phyloP scores from a whole-genome alignment of 2,113 vertebrate genomes.

The Nerophis ophidion region DNA sequence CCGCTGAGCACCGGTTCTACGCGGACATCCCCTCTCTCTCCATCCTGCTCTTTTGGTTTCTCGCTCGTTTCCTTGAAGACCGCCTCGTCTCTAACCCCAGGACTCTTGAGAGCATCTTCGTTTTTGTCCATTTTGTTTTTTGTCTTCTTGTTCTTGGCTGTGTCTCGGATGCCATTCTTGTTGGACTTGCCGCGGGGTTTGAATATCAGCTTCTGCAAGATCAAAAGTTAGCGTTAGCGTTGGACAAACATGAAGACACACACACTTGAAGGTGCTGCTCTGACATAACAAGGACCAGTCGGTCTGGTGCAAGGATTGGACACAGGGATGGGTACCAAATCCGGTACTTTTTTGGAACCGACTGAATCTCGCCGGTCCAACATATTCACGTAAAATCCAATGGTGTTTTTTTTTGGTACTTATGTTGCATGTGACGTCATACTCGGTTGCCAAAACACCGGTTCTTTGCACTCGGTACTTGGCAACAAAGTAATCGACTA shows the following conservation, averaged over 20 bases:
- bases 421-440: no score
- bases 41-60: slow-evolving; percentile 12
- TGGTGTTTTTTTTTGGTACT: no score
- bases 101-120: slow-evolving; percentile 49
- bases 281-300: slow-evolving; percentile 8
- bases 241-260: slow-evolving; percentile 14
- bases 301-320: no score
- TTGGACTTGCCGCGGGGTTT: slow-evolving; percentile 68
- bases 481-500: no score
- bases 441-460: no score
- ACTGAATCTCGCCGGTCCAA: no score
- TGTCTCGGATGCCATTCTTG: slow-evolving; percentile 72
- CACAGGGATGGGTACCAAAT: no score
- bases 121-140: slow-evolving; percentile 49
- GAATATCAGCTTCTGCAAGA: slow-evolving; percentile 76
- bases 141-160: slow-evolving; percentile 64
- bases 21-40: slow-evolving; percentile 26
- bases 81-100: slow-evolving; percentile 39
- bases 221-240: slow-evolving; percentile 17
- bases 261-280: slow-evolving; percentile 44
- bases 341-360: no score
- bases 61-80: slow-evolving; percentile 34
- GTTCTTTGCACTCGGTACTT: no score
- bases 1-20: slow-evolving; percentile 19
- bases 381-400: no score